These are phyloP conservation scores for Phytoseiulus persimilis DNA, from an alignment of 2,888 invertebrate genomes.

Conservation along the genomic window DNA sequence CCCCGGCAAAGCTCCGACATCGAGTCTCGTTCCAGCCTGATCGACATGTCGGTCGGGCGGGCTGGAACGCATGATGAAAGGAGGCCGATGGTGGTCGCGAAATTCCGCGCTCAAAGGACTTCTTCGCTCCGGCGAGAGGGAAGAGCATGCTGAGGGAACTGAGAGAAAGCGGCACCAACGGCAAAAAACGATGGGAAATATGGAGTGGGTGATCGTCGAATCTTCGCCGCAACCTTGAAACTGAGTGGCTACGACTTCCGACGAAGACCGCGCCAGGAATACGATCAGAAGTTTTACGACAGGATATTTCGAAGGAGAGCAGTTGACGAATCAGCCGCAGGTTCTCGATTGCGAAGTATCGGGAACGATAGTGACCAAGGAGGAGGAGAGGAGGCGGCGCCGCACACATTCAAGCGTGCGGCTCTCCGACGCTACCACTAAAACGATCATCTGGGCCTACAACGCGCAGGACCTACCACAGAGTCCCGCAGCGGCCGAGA, in stretches of 20 bases:
- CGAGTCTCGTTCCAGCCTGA: neutral
- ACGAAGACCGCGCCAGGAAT: too few relatives aligned
- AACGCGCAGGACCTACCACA: neutral
- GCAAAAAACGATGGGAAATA: neutral
- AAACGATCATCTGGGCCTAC: neutral
- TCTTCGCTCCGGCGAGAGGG: neutral
- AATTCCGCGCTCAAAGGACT: neutral
- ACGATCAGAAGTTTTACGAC: too few relatives aligned
- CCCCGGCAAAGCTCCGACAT: neutral
- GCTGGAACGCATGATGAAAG: neutral
- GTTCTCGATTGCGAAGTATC: too few relatives aligned
- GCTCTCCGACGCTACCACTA: neutral
- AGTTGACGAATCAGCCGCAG: too few relatives aligned
- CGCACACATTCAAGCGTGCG: too few relatives aligned
- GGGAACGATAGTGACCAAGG: too few relatives aligned
- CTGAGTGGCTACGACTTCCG: too few relatives aligned
- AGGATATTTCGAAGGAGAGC: too few relatives aligned
- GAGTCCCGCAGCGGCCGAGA: neutral
- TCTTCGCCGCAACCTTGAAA: too few relatives aligned
- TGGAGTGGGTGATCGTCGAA: too few relatives aligned
- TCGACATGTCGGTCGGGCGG: neutral
- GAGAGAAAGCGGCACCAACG: neutral
- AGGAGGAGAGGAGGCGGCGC: too few relatives aligned
- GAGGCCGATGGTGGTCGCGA: neutral
- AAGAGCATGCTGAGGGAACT: neutral